These are phyloP conservation scores for Microctenopoma steveboyesi DNA, from an alignment of 2,797 vertebrate species.

Conservation along the genomic window DNA sequence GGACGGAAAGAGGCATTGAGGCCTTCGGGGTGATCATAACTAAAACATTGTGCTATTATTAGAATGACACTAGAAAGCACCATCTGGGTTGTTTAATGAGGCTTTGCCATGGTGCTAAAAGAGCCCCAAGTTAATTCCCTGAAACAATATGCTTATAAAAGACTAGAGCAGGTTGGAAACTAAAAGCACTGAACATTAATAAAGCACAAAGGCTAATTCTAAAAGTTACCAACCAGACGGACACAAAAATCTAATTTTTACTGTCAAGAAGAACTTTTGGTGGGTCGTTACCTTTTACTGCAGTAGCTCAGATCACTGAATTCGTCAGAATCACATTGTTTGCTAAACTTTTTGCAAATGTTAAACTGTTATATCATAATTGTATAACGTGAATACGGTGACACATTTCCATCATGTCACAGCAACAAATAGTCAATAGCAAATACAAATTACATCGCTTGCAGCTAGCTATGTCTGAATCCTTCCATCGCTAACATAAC, in stretches of 20 bases:
- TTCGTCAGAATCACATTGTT: background rate
- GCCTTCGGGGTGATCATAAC: constrained; percentile 72
- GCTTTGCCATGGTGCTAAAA: constrained; percentile 68
- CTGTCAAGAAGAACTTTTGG: background rate
- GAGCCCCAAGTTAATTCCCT: constrained; percentile 75
- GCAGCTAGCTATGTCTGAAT: background rate
- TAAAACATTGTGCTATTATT: constrained; percentile 80
- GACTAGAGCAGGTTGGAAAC: constrained; percentile 64
- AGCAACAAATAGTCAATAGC: background rate
- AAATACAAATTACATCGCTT: constrained; percentile 4
- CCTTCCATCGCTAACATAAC: background rate
- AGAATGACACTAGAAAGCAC: constrained; percentile 76
- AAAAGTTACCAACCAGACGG: constrained; percentile 5
- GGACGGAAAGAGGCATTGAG: constrained; percentile 56
- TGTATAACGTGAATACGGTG: background rate
- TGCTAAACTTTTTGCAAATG: background rate
- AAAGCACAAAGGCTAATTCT: constrained; percentile 18
- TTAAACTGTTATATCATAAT: background rate
- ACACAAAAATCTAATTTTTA: background rate
- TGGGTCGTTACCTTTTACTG: background rate
- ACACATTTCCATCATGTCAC: background rate
- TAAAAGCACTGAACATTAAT: constrained; percentile 42
- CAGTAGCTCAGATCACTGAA: background rate
- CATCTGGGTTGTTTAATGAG: constrained; percentile 82
- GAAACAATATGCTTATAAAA: constrained; percentile 76